Conservation (phyloP, 2,888 invertebrate genomes). For the Tethea ocularis region DNA sequence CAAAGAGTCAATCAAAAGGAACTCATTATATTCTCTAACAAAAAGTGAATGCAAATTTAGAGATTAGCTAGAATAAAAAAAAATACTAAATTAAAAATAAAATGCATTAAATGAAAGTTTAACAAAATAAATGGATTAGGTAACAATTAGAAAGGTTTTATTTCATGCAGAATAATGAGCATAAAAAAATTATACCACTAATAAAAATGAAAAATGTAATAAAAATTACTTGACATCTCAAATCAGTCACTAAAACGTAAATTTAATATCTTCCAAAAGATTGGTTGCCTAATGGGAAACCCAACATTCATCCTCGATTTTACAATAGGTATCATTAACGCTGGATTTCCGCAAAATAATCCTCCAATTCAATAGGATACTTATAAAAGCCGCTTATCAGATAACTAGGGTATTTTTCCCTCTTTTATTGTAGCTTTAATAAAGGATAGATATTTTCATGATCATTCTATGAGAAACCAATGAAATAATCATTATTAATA, state of each 20-base stretch:
- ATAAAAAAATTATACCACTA: too few species aligned
- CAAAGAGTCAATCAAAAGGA: too few species aligned
- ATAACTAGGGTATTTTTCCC: constrained; percentile 7
- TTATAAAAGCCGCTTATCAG: constrained; percentile 17
- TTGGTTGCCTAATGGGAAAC: neutral
- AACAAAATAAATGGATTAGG: too few species aligned
- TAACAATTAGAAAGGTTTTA: too few species aligned
- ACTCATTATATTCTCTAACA: too few species aligned
- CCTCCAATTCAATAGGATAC: constrained; percentile 18
- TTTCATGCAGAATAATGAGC: too few species aligned
- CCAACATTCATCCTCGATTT: neutral
- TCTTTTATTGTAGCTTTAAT: constrained; percentile 17
- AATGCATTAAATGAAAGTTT: too few species aligned
- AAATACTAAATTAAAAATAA: too few species aligned
- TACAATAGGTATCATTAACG: neutral
- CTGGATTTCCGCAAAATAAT: constrained; percentile 10
- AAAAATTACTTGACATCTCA: too few species aligned
- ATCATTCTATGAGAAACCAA: neutral
- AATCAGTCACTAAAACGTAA: neutral
- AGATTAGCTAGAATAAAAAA: too few species aligned
- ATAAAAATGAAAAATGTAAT: too few species aligned
- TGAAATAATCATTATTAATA: neutral
- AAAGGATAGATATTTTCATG: neutral
- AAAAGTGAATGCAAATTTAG: too few species aligned
- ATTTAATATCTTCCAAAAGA: neutral